Evolutionary conservation across 2,797 vertebrate genomes (phyloP), one percentile per base, ranked within the genome.

Genomic region (Remorina albescens): DNA sequence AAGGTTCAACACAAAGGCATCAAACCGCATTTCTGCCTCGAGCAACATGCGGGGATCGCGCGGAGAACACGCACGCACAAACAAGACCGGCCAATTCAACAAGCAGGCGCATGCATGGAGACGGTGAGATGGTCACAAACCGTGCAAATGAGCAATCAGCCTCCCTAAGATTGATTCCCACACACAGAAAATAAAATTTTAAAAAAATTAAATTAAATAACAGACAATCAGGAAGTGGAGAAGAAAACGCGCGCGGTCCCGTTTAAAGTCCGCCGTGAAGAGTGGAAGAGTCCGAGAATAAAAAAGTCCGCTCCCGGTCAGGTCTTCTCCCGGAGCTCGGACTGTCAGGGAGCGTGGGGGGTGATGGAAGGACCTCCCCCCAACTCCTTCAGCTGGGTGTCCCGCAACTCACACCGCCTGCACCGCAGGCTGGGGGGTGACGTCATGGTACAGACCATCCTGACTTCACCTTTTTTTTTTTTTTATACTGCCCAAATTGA

Each of bases 311-410:
- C 66, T 25, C 44, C 65, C 37, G n/a, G 69, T 74, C 69, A 80
- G 85, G 80, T 88, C n/a, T 85, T 66, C 37, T 84, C 77, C 80
- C 23, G 77, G 26, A 71, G 81, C 85, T 72, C 79, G 39, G 76
- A 82, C 86, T 86, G 89, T 90, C 90, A 90, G 81, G 18, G 75
- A 53, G 86, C 86, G 50, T 78, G 86, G 86, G 89, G 89, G 89
- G 86, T 87, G 89, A 90, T 83, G 87, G 78, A 67, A 83, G 86
- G 65, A 88, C 82, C 87, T 88, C 91, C 37, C 89, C 87, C 88
- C 88, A 81, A 32, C 81, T 90, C 82, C 85, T 89, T 84, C 83
- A 87, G 88, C 90, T 86, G 88, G 83, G 73, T 70, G 87, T 89
- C 90, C 89, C 82, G 76, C 81, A 37, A 75, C 70, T 80, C 76